Base-by-base conservation (phyloP, 1,140 invertebrate genomes). In the Oppia nitens region DNA sequence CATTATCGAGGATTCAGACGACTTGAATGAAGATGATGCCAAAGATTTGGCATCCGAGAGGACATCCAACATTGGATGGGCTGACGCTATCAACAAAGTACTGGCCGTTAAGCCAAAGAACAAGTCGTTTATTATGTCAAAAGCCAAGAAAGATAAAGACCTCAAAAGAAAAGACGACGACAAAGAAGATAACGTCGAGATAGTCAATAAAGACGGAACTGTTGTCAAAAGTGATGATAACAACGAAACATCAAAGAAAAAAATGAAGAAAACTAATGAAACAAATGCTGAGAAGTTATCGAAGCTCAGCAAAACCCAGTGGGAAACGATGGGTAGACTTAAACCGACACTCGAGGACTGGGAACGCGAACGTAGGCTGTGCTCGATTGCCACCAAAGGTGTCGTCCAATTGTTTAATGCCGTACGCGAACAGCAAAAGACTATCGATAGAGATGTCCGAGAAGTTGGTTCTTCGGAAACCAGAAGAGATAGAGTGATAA, bases 391-490 rank as follows among this genome's bases (percentile, higher is more conserved):
- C 20, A 90, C 29, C 64, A 88, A 84, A 68, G 89, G 88, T 67
- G 86, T 92, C 3, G 86, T 93, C 0, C 86, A 91, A 69, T 73
- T 94, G 62, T 94, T 93, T 64, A 93, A 93, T 77, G 83, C 87
- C 24, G 88, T 93, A 0, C 79, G 77, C 67, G 77, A 82, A 64
- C 88, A 92, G 71, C 87, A 92, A 70, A 83, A 81, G 69, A 77
- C 80, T 53, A 73, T 90, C 53, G 78, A 83, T 53, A 77, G 78
- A 54, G 81, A 87, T 23, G 4, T 60, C 4, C 72, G 78, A 47
- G 75, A 80, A 60, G 85, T 78, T 51, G 84, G 85, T 27, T 76
- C 81, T n/a, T 75, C 85, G 27, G 83, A 87, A 71, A 75, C 79
- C 47, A 87, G 87, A 66, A 80, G 81, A 67, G 85, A 88, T 63